Percentiles rank a stretch among this genome's conserved stretches.
Conservation (phyloP, 2,888 invertebrate species). For the Automeris io region DNA sequence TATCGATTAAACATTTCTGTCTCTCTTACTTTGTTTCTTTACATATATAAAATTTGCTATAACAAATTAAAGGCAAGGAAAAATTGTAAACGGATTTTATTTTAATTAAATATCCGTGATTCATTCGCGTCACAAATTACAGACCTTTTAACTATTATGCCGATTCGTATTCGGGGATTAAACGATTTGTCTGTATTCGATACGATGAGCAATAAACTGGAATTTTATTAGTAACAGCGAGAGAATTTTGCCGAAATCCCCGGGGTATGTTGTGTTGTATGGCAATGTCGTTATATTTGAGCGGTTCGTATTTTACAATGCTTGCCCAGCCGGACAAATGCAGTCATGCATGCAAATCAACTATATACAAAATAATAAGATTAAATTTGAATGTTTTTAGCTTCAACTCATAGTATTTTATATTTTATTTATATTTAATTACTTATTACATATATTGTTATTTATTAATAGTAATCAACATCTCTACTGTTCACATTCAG, state of each 20-base stretch:
- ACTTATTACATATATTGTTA: too few species aligned
- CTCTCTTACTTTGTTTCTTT: too few species aligned
- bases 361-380: too few species aligned
- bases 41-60: too few species aligned
- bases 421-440: too few species aligned
- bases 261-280: slow-evolving; percentile 3
- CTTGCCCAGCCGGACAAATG: too few species aligned
- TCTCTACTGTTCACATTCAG: too few species aligned
- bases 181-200: slow-evolving; percentile 7
- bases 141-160: slow-evolving; percentile 8
- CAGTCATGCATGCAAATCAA: background rate
- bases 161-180: slow-evolving; percentile 7
- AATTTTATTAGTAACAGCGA: slow-evolving; percentile 9
- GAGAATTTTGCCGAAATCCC: slow-evolving; percentile 6
- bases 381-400: too few species aligned
- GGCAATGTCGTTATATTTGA: slow-evolving; percentile 1
- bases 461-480: too few species aligned
- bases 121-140: slow-evolving; percentile 8
- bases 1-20: too few species aligned
- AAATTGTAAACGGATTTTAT: background rate
- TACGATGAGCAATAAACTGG: slow-evolving; percentile 8
- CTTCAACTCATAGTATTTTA: too few species aligned
- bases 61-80: background rate
- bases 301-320: slow-evolving; percentile 3
- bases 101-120: slow-evolving; percentile 8